Percentiles rank a stretch among this genome's conserved stretches.
Conservation (phyloP, 1,140 invertebrate species). For the Plutomurus gul region DNA sequence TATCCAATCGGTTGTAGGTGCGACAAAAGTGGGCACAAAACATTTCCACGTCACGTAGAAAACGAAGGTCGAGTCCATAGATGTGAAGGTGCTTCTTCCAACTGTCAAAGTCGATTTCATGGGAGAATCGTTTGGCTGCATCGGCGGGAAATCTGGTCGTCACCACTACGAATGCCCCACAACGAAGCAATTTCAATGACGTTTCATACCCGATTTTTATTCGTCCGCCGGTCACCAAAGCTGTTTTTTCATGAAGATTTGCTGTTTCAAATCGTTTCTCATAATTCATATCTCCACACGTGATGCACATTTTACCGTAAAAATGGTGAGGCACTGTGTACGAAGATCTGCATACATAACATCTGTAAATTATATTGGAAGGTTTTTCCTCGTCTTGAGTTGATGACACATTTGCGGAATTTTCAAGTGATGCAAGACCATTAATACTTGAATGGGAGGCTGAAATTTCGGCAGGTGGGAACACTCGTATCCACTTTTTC, state of each 20-base stretch:
- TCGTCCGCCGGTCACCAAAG: constrained; percentile 51
- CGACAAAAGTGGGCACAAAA: constrained; percentile 33
- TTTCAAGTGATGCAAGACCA: too few relatives aligned
- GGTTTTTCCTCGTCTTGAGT: too few relatives aligned
- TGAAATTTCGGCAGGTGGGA: too few relatives aligned
- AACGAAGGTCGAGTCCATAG: constrained; percentile 38
- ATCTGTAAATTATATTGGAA: too few relatives aligned
- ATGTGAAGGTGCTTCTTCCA: constrained; percentile 45
- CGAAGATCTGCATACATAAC: not conserved
- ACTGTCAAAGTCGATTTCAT: constrained; percentile 37
- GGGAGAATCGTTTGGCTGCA: constrained; percentile 35
- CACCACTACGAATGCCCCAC: constrained; percentile 34
- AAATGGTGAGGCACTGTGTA: not conserved
- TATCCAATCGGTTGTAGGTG: constrained; percentile 43
- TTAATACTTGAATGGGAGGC: too few relatives aligned
- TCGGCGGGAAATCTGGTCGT: constrained; percentile 52
- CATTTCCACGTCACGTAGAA: constrained; percentile 28
- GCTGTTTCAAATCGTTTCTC: constrained; percentile 7
- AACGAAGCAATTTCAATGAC: constrained; percentile 44
- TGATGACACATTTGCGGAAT: too few relatives aligned
- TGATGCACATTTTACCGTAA: not conserved
- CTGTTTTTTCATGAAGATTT: constrained; percentile 38
- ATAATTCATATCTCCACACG: constrained; percentile 38
- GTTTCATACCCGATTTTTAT: constrained; percentile 52
- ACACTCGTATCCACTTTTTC: too few relatives aligned